A percentile compares a stretch with the other conserved stretches of the same genome.
Evolutionary conservation across 1,140 invertebrate species (phyloP).

Genomic region (Ephestia elutella): DNA sequence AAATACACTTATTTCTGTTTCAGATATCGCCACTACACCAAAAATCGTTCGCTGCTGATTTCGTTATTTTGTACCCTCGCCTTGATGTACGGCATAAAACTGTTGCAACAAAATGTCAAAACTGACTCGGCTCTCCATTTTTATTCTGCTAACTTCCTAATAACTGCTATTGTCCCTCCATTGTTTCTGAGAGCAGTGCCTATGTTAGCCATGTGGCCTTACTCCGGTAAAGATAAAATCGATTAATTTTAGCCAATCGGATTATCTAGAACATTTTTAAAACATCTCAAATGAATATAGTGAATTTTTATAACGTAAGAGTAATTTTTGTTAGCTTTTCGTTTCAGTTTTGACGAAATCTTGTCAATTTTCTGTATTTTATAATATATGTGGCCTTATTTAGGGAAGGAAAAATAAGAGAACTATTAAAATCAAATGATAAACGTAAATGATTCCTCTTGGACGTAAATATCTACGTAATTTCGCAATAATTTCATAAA

Average conservation of each 20-base stretch:
- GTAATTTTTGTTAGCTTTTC: not conserved
- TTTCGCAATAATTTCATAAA: too few species aligned
- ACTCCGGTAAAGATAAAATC: not conserved
- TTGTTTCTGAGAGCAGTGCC: constrained; percentile 36
- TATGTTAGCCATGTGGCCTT: constrained; percentile 42
- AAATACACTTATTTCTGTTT: constrained; percentile 20
- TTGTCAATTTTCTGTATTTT: not conserved
- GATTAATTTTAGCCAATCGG: not conserved
- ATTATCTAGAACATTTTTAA: too few species aligned
- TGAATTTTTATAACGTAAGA: too few species aligned
- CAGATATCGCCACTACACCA: constrained; percentile 57
- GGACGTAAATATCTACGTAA: too few species aligned
- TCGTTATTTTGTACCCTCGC: constrained; percentile 25
- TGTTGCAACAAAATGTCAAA: constrained; percentile 31
- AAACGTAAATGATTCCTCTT: too few species aligned
- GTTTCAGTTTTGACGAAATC: not conserved
- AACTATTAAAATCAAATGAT: too few species aligned
- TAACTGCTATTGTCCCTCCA: constrained; percentile 31
- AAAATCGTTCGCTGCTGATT: constrained; percentile 40
- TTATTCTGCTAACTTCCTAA: constrained; percentile 34
- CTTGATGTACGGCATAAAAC: constrained; percentile 24
- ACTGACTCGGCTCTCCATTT: constrained; percentile 25
- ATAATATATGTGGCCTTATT: too few species aligned
- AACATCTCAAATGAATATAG: too few species aligned
- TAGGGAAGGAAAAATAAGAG: too few species aligned